Percentiles rank a stretch among this genome's conserved stretches.
phyloP scores from a whole-genome alignment of 2,113 vertebrate species.

The Formicarius rufipectus region DNA sequence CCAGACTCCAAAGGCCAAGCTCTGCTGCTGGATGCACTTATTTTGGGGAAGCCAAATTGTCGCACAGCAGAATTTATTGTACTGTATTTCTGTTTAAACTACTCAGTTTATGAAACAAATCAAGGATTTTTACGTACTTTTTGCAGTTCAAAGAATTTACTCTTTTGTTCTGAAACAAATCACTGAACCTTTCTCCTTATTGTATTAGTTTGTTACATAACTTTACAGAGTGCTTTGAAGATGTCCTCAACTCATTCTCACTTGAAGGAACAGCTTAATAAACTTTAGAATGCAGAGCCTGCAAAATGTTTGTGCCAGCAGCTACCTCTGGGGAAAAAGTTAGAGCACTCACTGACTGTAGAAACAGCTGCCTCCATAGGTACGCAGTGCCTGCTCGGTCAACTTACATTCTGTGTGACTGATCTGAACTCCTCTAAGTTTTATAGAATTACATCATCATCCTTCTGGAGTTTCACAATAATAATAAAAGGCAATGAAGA shows the following conservation, averaged over 20 bases:
- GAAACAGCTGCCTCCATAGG: neutral
- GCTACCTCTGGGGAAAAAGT: neutral
- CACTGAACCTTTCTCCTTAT: neutral
- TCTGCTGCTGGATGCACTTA: neutral
- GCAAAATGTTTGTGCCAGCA: neutral
- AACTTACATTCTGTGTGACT: neutral
- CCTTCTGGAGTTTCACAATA: slow-evolving; percentile 4
- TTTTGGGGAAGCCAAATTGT: neutral
- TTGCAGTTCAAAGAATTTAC: neutral
- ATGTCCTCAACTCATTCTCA: neutral
- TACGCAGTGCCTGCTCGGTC: neutral
- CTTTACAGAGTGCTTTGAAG: neutral
- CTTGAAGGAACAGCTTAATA: neutral
- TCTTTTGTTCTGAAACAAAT: neutral
- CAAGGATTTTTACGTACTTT: neutral
- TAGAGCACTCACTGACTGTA: neutral
- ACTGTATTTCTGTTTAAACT: neutral
- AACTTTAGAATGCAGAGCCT: neutral
- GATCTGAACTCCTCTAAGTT: neutral
- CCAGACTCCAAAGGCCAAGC: neutral
- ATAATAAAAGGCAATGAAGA: neutral
- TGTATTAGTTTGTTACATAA: neutral
- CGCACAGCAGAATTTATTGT: neutral
- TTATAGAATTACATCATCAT: slow-evolving; percentile 1
- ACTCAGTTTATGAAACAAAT: neutral